Conservation (phyloP, 1,140 invertebrate species). For the Nasonia vitripennis region DNA sequence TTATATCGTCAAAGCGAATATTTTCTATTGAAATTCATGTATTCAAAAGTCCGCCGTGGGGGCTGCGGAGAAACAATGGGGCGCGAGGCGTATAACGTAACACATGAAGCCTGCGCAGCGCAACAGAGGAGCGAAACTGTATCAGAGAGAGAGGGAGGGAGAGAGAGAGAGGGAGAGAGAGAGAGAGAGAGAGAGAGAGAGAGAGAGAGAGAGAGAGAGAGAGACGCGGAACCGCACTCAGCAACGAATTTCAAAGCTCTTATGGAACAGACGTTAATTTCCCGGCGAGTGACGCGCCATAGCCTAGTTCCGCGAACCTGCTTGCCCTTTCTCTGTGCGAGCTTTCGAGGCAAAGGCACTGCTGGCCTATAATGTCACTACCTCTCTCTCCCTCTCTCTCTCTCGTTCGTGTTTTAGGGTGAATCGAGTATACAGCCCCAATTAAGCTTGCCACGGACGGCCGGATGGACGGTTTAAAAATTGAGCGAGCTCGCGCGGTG, state of each 20-base stretch:
- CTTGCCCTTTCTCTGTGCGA: not conserved
- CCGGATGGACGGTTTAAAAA: not conserved
- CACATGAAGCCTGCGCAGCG: not conserved
- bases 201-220: not conserved
- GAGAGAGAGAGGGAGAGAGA: not conserved
- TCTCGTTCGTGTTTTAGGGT: not conserved
- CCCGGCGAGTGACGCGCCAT: conserved; percentile 3
- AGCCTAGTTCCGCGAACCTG: not conserved
- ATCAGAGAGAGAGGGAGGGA: not conserved
- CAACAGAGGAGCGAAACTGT: not conserved
- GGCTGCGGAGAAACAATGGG: not conserved
- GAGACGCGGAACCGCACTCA: conserved; percentile 14
- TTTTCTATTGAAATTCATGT: conserved; percentile 12
- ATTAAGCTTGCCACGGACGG: not conserved
- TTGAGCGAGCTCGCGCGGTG: not conserved
- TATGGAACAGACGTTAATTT: conserved; percentile 12
- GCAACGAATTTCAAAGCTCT: conserved; percentile 26
- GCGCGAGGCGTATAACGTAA: not conserved
- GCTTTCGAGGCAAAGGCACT: not conserved
- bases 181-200: not conserved
- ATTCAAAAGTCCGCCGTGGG: not conserved
- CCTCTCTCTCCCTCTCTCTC: not conserved
- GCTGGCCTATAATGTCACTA: not conserved
- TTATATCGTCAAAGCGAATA: not conserved
- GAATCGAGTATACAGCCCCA: not conserved